Base-by-base conservation (phyloP, 2,113 vertebrate genomes). In the human (Homo sapiens) region DNA sequence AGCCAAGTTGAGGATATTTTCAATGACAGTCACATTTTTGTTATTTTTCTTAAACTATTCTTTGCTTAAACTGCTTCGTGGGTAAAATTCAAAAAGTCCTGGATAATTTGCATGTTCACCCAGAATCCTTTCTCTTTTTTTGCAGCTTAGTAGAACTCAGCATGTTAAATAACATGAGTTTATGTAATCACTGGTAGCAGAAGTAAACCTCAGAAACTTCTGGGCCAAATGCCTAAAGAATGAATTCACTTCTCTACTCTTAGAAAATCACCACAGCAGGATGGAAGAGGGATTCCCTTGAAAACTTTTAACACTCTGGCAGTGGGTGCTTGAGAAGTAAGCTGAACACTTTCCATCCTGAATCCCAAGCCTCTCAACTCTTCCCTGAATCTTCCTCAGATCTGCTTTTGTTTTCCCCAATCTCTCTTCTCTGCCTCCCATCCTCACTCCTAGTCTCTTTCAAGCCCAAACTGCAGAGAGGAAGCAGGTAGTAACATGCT, bases 171-270 rank as follows among this genome's bases (percentile, higher is more conserved):
- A 79, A 14, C 66, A 50, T 61, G 22, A 48, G 45, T 17, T 82
- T 90, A 72, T 88, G 87, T 78, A 86, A 80, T 85, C 38, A 87
- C 94, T 48, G 10, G 32, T 5, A 84, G 75, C 84, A 61, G 94
- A 93, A 92, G 32, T 50, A 95, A 97, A 88, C 66, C 76, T 93
- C 76, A 90, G 50, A 94, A 75, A 12, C 4, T 81, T 81, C 81
- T 78, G 80, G 59, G 61, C 38, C 84, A 61, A 88, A 76, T 93
- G 88, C 92, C 96, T 82, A 48, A 88, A 14, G 50, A 68, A 55
- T 91, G 45, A 95, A 79, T 66, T 38, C 86, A 89, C 48, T 70
- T 73, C 59, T 61, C 13, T 35, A 4, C 12, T 83, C n/a, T 78
- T 45, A 79, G 35, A 76, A 83, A 76, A 90, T 85, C 23, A 81